phyloP scores from a whole-genome alignment of 1,140 invertebrate species.

The Temnothorax longispinosus region DNA sequence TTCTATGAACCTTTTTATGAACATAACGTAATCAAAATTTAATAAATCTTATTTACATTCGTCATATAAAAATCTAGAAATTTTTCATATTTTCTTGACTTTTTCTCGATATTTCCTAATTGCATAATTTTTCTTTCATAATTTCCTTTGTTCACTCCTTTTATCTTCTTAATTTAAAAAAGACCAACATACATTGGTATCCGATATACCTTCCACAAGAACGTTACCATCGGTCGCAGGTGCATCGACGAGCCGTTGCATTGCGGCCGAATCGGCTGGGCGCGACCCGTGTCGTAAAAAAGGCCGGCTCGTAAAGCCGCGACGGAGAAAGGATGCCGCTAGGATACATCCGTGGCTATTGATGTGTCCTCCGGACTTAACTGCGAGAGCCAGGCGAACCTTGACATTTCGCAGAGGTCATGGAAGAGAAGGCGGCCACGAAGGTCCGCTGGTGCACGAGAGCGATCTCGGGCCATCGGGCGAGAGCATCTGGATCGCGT shows the following conservation, averaged over 20 bases:
- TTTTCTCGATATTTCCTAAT: not conserved
- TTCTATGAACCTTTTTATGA: not conserved
- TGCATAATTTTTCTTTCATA: not conserved
- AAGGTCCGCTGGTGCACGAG: slow-evolving; percentile 20
- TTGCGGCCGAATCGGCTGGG: slow-evolving; percentile 23
- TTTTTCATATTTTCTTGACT: not conserved
- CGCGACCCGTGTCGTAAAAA: slow-evolving; percentile 13
- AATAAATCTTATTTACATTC: not conserved
- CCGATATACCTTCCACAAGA: not conserved
- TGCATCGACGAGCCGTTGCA: slow-evolving; percentile 7
- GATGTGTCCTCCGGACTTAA: not conserved
- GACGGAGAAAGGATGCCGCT: not conserved
- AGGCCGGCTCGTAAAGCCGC: slow-evolving; percentile 9
- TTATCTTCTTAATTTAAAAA: not conserved
- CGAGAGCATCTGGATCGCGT: slow-evolving; percentile 45
- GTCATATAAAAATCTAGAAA: not conserved
- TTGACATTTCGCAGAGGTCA: slow-evolving; percentile 61
- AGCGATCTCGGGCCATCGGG: slow-evolving; percentile 41
- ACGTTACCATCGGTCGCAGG: slow-evolving; percentile 15
- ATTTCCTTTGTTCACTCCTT: not conserved
- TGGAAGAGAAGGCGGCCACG: slow-evolving; percentile 14
- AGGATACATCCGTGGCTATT: slow-evolving; percentile 17
- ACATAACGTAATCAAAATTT: not conserved
- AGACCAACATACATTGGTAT: not conserved
- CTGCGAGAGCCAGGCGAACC: slow-evolving; percentile 46